Evolutionary conservation across 2,113 vertebrate species (phyloP), one percentile per base, ranked within the genome.

Genomic region (Charina bottae): DNA sequence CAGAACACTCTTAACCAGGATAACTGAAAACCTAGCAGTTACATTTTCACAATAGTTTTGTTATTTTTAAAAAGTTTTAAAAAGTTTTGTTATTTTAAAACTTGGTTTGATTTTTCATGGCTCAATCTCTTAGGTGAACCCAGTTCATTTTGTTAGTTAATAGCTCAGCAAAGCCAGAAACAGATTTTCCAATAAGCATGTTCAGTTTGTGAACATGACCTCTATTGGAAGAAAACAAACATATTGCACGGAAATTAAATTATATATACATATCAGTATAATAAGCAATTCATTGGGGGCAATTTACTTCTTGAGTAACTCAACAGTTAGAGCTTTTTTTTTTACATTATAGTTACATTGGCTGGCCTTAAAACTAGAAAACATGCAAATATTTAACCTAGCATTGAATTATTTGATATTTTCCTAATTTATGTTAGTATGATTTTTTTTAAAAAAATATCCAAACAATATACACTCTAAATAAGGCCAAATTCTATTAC

Each of bases 281-380:
- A 87, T 58, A 60, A 60, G 87, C 23, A 62, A 88, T 59, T 42
- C 15, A 62, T 13, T 49, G 87, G 13, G 24, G 37, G 15, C 37
- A 46, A 60, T 88, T 88, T 49, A 49, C 12, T 88, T 88, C 24
- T 62, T 46, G 58, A 88, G 87, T 60, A 88, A 88, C 42, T 88
- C 59, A 42, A 49, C 42, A 59, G 86, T 88, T 42, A 23, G 56
- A 59, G 33, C 33, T 59, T 60, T 88, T 88, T 23, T 46, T 88
- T 11, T 59, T 88, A 88, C 11, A 64, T 64, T 28, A 4, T 60
- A 60, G 33, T 59, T 24, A 42, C 12, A 26, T 88, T 49, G 37
- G 58, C 56, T 60, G 9, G 58, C 49, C 23, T 62, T 62, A 88
- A 88, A 62, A n/a, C 11, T 28, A 64, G 26, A 64, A 64, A n/a